Conservation (phyloP, 2,888 invertebrate species). For the Euplexia lucipara region DNA sequence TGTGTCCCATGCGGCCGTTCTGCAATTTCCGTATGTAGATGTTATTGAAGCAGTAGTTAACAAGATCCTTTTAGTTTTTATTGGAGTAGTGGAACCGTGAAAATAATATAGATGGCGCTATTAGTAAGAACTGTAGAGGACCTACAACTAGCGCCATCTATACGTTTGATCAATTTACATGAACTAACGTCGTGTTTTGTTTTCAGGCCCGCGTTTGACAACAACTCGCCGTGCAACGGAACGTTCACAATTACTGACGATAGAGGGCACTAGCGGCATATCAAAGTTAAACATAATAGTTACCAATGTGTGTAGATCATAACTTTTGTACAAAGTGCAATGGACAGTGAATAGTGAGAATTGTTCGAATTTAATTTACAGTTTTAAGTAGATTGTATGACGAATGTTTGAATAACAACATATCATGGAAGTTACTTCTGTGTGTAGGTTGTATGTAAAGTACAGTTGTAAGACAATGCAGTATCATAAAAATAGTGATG, state of each 20-base stretch:
- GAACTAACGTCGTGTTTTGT: conserved; percentile 48
- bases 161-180: conserved; percentile 10
- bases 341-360: conserved; percentile 72
- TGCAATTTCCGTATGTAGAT: conserved; percentile 49
- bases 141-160: conserved; percentile 68
- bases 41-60: conserved; percentile 31
- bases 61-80: conserved; percentile 24
- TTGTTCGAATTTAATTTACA: conserved; percentile 70
- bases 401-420: conserved; percentile 46
- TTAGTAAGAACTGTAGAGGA: no score
- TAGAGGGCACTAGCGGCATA: conserved; percentile 80
- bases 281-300: conserved; percentile 25
- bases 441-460: conserved; percentile 32
- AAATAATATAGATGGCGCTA: no score
- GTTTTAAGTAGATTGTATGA: conserved; percentile 53
- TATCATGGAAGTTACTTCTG: conserved; percentile 45
- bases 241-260: conserved; percentile 84
- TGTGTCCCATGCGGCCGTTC: conserved; percentile 45
- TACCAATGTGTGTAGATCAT: conserved; percentile 41
- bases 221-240: conserved; percentile 80
- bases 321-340: conserved; percentile 51
- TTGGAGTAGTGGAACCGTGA: not conserved
- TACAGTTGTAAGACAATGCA: conserved; percentile 45
- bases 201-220: conserved; percentile 78
- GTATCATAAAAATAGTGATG: conserved; percentile 39